phyloP scores from a whole-genome alignment of 1,140 invertebrate species.

The Caenorhabditis brenneri region DNA sequence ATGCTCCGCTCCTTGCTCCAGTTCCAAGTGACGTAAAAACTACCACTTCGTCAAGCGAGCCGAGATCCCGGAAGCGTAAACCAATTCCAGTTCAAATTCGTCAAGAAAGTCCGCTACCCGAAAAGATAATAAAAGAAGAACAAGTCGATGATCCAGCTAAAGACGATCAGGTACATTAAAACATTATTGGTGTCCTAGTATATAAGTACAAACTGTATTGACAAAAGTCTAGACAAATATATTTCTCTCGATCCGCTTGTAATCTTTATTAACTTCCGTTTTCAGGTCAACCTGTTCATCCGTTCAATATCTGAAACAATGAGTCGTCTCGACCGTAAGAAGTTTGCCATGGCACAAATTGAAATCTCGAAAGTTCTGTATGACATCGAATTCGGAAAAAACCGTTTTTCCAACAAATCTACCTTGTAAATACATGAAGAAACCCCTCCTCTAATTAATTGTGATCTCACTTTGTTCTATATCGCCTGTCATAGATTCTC shows the following conservation, averaged over 20 bases:
- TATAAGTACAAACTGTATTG: no score
- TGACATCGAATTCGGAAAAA: conserved; percentile 25
- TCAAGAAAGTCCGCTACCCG: neutral
- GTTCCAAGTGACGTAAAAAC: neutral
- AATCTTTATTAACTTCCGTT: neutral
- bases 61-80: neutral
- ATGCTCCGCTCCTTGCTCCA: neutral
- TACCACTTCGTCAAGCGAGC: neutral
- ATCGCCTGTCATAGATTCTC: neutral
- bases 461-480: neutral
- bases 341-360: conserved; percentile 25
- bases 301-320: conserved; percentile 1
- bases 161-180: neutral
- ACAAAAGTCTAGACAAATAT: no score
- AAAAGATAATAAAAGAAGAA: neutral
- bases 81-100: neutral
- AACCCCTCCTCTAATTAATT: neutral
- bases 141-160: neutral
- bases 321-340: neutral
- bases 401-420: neutral
- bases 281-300: conserved; percentile 27
- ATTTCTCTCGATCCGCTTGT: no score
- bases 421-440: neutral
- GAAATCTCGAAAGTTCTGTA: conserved; percentile 46
- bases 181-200: no score